Conservation (phyloP, 2,113 vertebrate species). For the Megalops atlanticus region DNA sequence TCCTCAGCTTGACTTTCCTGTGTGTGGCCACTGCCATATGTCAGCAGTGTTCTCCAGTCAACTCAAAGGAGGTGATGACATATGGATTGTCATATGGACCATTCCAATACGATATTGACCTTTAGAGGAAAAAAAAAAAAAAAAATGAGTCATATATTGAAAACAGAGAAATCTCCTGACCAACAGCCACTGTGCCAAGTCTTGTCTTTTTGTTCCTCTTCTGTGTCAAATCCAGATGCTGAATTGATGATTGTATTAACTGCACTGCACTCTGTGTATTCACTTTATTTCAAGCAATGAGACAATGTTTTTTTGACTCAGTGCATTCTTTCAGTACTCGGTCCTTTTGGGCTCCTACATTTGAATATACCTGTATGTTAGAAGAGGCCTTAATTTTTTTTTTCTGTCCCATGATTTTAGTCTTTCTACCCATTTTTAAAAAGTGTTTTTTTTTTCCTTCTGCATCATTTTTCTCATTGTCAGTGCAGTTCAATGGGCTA, state of each 20-base stretch:
- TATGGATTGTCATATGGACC: neutral
- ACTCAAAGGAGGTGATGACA: neutral
- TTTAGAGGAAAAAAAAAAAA: neutral
- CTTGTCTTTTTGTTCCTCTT: constrained; percentile 1
- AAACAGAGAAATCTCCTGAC: neutral
- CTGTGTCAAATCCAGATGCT: neutral
- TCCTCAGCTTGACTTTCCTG: constrained; percentile 51
- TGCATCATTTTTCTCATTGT: neutral
- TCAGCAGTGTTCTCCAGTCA: constrained; percentile 42
- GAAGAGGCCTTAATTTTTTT: constrained; percentile 1
- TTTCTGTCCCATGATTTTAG: constrained; percentile 8
- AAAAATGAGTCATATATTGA: too few relatives aligned
- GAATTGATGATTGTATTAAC: neutral
- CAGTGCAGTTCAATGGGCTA: neutral
- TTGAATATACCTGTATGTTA: constrained; percentile 21
- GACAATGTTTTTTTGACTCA: neutral
- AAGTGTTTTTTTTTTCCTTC: neutral
- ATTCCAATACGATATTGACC: neutral
- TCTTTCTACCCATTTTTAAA: too few relatives aligned
- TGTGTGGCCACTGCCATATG: constrained; percentile 43
- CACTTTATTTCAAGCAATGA: neutral
- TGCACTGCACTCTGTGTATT: neutral
- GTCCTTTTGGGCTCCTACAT: constrained; percentile 7
- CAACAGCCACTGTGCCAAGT: neutral
- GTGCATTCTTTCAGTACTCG: neutral